phyloP scores from a whole-genome alignment of 2,888 invertebrate genomes.

The Diarsia rubi region DNA sequence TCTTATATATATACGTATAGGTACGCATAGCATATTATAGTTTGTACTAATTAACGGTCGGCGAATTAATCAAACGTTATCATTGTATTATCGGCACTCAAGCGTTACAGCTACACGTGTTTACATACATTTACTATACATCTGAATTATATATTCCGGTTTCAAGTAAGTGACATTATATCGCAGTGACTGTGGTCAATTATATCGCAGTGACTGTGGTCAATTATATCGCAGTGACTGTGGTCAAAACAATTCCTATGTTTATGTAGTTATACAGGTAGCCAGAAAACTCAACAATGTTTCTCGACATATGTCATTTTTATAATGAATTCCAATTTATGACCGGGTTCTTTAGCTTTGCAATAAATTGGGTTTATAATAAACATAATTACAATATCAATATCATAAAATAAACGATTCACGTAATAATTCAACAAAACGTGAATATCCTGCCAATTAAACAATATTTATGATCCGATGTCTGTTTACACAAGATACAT shows the following conservation, averaged over 20 bases:
- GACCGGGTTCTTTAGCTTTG: not conserved
- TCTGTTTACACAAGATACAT: conserved; percentile 19
- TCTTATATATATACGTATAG: not conserved
- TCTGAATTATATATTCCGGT: not conserved
- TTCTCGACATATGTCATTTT: not conserved
- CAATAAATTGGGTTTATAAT: conserved; percentile 9
- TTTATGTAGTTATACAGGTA: not conserved
- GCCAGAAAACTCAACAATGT: not conserved
- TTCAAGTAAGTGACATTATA: not conserved
- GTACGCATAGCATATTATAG: conserved; percentile 3
- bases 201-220: too few species aligned
- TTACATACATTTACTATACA: not conserved
- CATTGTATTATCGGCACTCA: not conserved
- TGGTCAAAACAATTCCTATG: not conserved
- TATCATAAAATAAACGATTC: conserved; percentile 9
- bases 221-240: too few species aligned
- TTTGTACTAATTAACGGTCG: conserved; percentile 4
- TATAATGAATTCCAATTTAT: not conserved
- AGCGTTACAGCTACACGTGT: too few species aligned
- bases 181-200: too few species aligned
- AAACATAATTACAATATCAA: not conserved
- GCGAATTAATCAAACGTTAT: conserved; percentile 21
- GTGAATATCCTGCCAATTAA: conserved; percentile 30
- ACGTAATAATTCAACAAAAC: conserved; percentile 18
- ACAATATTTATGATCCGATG: conserved; percentile 24